A percentile compares a stretch with the other conserved stretches of the same genome.
These are phyloP conservation scores for Centropyge bicolor DNA, from an alignment of 2,797 vertebrate genomes.

Conservation along the genomic window DNA sequence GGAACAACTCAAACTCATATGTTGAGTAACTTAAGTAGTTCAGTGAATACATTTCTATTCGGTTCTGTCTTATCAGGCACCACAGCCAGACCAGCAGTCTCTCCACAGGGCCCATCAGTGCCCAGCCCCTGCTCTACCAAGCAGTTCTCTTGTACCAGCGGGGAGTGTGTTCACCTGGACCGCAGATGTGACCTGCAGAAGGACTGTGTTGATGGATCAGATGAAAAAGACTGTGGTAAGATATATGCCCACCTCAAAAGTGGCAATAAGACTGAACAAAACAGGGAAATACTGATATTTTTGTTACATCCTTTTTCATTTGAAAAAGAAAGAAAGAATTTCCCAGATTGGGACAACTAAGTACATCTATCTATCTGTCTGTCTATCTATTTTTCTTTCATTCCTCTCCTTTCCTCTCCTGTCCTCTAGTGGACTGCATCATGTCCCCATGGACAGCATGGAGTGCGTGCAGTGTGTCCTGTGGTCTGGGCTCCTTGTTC, in stretches of 20 bases:
- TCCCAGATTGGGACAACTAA: too few relatives aligned
- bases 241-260: neutral
- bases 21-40: too few relatives aligned
- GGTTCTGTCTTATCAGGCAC: slow-evolving; percentile 56
- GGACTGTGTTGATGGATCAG: slow-evolving; percentile 90
- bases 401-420: neutral
- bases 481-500: slow-evolving; percentile 90
- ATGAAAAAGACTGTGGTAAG: slow-evolving; percentile 90
- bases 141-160: slow-evolving; percentile 87
- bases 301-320: neutral
- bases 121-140: slow-evolving; percentile 85
- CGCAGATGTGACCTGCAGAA: slow-evolving; percentile 86
- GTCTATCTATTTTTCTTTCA: too few relatives aligned
- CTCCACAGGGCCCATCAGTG: slow-evolving; percentile 49
- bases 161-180: slow-evolving; percentile 87
- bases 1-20: too few relatives aligned
- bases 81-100: slow-evolving; percentile 46
- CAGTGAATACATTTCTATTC: neutral
- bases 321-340: too few relatives aligned
- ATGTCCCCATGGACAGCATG: slow-evolving; percentile 88
- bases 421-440: slow-evolving; percentile 86
- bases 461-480: slow-evolving; percentile 91
- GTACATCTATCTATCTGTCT: too few relatives aligned
- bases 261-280: neutral
- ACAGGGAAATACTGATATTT: neutral